phyloP scores from a whole-genome alignment of 2,113 vertebrate genomes.

The Microtus oregoni region DNA sequence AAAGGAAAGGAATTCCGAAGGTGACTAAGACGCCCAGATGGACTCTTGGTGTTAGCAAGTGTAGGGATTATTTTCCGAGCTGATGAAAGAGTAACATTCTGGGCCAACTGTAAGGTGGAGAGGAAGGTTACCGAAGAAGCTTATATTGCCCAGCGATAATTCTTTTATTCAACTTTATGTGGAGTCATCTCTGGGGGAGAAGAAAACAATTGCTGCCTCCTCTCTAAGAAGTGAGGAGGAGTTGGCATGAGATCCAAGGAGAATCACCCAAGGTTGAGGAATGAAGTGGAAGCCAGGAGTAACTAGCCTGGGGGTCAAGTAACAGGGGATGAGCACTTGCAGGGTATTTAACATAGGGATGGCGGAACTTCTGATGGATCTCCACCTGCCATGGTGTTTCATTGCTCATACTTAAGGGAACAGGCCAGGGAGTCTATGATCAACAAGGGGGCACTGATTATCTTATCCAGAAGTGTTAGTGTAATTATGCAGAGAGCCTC shows the following conservation, averaged over 20 bases:
- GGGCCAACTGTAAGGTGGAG: neutral
- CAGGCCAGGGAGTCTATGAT: conserved; percentile 23
- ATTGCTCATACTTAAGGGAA: conserved; percentile 6
- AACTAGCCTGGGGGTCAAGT: neutral
- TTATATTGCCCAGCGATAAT: neutral
- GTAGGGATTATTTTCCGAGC: neutral
- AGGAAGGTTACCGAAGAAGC: neutral
- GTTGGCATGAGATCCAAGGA: neutral
- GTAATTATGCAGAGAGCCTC: neutral
- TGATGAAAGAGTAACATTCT: neutral
- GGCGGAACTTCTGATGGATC: neutral
- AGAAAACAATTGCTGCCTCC: neutral
- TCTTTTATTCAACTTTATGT: neutral
- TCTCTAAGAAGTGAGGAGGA: neutral
- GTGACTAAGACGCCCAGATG: neutral
- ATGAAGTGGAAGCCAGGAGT: neutral
- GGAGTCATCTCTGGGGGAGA: neutral
- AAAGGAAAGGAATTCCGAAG: neutral
- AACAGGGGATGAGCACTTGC: neutral
- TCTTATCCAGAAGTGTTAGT: neutral
- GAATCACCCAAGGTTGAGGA: neutral
- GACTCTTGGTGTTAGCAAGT: neutral
- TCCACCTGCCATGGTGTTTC: conserved; percentile 29
- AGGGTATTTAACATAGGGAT: neutral
- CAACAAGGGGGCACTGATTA: neutral